Evolutionary conservation across 2,113 vertebrate genomes (phyloP).

Genomic region (Phylloscopus trochiloides): DNA sequence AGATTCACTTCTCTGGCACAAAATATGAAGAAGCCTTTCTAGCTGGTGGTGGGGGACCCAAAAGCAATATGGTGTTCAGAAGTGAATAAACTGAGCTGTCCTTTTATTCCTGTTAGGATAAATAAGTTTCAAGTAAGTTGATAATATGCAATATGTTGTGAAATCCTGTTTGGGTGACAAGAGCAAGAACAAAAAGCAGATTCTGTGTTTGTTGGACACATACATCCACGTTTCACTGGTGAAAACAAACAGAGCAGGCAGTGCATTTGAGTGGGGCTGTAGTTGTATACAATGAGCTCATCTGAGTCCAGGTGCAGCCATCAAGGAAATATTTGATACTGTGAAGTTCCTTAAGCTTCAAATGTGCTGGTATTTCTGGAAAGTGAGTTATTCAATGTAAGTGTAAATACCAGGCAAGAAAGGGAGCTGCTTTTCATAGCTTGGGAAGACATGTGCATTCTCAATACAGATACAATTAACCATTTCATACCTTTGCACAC

Average conservation of each 20-base stretch:
- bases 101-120: neutral
- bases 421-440: neutral
- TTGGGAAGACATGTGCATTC: neutral
- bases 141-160: neutral
- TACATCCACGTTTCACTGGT: neutral
- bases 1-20: neutral
- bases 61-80: neutral
- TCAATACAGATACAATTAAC: neutral
- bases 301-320: constrained; percentile 61
- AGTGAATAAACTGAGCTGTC: neutral
- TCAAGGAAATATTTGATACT: neutral
- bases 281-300: constrained; percentile 40
- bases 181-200: constrained; percentile 65
- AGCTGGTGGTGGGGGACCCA: neutral
- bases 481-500: neutral
- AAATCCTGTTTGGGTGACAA: constrained; percentile 40
- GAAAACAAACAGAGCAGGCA: constrained; percentile 69
- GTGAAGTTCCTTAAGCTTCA: neutral
- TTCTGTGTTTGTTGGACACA: neutral
- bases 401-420: neutral
- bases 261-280: constrained; percentile 8
- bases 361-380: neutral
- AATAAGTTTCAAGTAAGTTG: neutral
- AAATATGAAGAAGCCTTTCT: neutral
- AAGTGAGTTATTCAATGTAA: neutral